These are phyloP conservation scores for Dioctria linearis DNA, from an alignment of 2,888 invertebrate species.

Conservation along the genomic window DNA sequence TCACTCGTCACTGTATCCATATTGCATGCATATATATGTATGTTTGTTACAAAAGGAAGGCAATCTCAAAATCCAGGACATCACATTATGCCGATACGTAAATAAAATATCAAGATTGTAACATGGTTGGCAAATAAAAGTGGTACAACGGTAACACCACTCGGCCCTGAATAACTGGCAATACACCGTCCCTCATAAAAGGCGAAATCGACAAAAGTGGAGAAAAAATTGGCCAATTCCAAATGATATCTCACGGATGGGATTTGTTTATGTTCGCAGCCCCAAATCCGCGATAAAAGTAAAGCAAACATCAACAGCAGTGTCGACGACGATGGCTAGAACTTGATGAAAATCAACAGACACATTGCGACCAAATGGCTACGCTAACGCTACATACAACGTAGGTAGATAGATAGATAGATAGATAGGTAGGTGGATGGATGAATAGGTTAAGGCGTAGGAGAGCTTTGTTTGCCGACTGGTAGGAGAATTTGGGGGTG, in stretches of 20 bases:
- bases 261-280: conserved; percentile 49
- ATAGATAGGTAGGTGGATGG: not conserved
- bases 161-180: not conserved
- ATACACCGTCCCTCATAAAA: conserved; percentile 25
- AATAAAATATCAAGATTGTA: conserved; percentile 35
- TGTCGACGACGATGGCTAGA: conserved; percentile 10
- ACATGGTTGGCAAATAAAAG: conserved; percentile 31
- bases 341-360: conserved; percentile 40
- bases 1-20: not conserved
- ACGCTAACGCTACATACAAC: not conserved
- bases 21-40: too few species aligned
- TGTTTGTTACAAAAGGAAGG: not conserved
- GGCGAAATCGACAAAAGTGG: conserved; percentile 5
- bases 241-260: conserved; percentile 50
- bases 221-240: conserved; percentile 44
- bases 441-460: not conserved
- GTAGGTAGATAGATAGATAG: not conserved
- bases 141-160: conserved; percentile 24
- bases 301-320: conserved; percentile 15
- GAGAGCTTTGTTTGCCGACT: not conserved
- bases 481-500: not conserved
- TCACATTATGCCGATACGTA: conserved; percentile 41
- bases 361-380: conserved; percentile 32
- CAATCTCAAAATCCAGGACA: conserved; percentile 18
- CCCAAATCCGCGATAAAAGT: conserved; percentile 39